A percentile compares a stretch with the other conserved stretches of the same genome.
Evolutionary conservation across 2,113 vertebrate species (phyloP).

Genomic region (Tetraodon nigroviridis): DNA sequence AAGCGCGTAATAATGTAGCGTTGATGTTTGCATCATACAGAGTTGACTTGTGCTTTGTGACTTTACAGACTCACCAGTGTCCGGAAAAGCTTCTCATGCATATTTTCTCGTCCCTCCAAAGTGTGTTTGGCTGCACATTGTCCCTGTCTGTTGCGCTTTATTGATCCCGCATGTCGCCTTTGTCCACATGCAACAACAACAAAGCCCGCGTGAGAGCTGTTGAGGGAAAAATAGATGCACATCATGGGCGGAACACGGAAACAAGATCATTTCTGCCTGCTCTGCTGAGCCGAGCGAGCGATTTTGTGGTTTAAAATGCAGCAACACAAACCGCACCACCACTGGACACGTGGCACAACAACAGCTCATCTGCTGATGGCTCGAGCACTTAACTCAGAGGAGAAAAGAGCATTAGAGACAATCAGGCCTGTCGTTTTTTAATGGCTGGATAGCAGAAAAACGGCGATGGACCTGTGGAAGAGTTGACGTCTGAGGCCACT

Average conservation of each 20-base stretch:
- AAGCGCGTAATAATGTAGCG: conserved; percentile 20
- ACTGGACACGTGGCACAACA: conserved; percentile 8
- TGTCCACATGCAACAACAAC: neutral
- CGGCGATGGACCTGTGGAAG: conserved; percentile 48
- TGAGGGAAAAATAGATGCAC: neutral
- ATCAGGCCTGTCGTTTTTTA: conserved; percentile 53
- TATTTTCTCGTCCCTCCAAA: neutral
- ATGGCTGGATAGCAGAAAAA: conserved; percentile 42
- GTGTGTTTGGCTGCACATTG: neutral
- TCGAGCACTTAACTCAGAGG: conserved; percentile 56
- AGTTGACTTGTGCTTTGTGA: conserved; percentile 13
- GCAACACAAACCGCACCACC: conserved; percentile 20
- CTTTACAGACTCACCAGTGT: conserved; percentile 6
- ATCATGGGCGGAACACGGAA: neutral
- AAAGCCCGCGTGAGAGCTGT: conserved; percentile 7
- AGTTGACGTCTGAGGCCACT: conserved; percentile 47
- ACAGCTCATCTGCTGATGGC: conserved; percentile 34
- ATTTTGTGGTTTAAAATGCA: conserved; percentile 46
- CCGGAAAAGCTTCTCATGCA: conserved; percentile 17
- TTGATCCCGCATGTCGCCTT: neutral
- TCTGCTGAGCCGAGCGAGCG: conserved; percentile 36
- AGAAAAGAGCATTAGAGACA: conserved; percentile 56
- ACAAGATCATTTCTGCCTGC: conserved; percentile 41
- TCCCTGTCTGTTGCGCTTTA: neutral
- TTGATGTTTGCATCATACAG: neutral